Evolutionary conservation across 2,797 vertebrate genomes (phyloP).

Genomic region (Paedocypris micromegethes): DNA sequence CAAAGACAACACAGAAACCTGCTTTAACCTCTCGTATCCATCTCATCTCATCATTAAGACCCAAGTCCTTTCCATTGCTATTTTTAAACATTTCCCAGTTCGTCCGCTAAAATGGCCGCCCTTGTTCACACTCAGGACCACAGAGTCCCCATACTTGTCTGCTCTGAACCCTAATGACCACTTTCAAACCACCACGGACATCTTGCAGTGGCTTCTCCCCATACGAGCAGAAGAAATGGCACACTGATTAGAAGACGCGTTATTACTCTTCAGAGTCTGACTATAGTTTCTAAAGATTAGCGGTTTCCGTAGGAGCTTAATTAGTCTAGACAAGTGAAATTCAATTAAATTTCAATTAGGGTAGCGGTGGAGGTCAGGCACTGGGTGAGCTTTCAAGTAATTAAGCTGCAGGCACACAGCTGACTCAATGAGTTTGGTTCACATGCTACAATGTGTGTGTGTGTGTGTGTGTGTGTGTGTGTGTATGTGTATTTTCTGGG

Average conservation of each 20-base stretch:
- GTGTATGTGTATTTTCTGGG: slow-evolving; percentile 3
- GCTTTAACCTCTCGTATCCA: slow-evolving; percentile 22
- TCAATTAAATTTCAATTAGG: slow-evolving; percentile 81
- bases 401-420: slow-evolving; percentile 64
- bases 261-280: too few species aligned
- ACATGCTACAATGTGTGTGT: slow-evolving; percentile 40
- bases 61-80: slow-evolving; percentile 36
- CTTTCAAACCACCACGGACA: too few species aligned
- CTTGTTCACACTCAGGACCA: slow-evolving; percentile 17
- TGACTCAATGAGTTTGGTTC: slow-evolving; percentile 39
- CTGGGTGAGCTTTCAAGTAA: slow-evolving; percentile 67
- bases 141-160: too few species aligned
- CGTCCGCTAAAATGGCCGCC: slow-evolving; percentile 41
- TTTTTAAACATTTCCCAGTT: slow-evolving; percentile 38
- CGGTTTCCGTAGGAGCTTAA: slow-evolving; percentile 69
- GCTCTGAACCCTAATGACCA: too few species aligned
- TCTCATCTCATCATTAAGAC: slow-evolving; percentile 35
- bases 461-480: background rate
- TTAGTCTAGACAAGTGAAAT: slow-evolving; percentile 77
- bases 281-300: slow-evolving; percentile 52
- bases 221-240: too few species aligned
- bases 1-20: too few species aligned
- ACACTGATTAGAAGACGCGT: too few species aligned
- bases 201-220: too few species aligned
- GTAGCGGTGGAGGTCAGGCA: slow-evolving; percentile 69